phyloP scores from a whole-genome alignment of 2,888 invertebrate genomes.

The Sisyra terminalis region DNA sequence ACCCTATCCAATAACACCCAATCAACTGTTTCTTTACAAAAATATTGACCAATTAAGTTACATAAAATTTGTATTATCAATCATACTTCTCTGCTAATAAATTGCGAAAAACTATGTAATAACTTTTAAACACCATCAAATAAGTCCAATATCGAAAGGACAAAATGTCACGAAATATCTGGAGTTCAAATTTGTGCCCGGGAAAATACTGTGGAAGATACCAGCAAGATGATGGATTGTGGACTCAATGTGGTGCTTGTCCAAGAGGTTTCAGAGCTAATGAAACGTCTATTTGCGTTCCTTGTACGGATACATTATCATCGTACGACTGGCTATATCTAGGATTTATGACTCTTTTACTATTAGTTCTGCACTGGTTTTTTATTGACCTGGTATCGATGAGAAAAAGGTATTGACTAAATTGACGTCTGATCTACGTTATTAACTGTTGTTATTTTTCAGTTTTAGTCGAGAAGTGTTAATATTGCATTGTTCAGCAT shows the following conservation, averaged over 20 bases:
- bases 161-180: not conserved
- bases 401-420: conserved; percentile 40
- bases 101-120: no score
- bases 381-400: conserved; percentile 75
- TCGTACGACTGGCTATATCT: conserved; percentile 89
- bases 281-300: conserved; percentile 51
- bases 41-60: conserved; percentile 9
- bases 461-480: conserved; percentile 61
- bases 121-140: no score
- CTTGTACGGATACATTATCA: conserved; percentile 56
- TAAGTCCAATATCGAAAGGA: not conserved
- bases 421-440: no score
- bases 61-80: not conserved
- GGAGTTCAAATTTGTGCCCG: conserved; percentile 42
- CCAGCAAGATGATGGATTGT: conserved; percentile 43
- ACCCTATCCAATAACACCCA: not conserved
- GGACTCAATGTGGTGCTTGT: conserved; percentile 75
- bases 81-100: not conserved
- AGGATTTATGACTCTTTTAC: conserved; percentile 82
- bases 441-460: no score
- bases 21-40: conserved; percentile 4
- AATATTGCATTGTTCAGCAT: conserved; percentile 63
- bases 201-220: conserved; percentile 73
- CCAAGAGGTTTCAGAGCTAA: conserved; percentile 67
- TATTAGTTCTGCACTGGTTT: conserved; percentile 80